A percentile compares a stretch with the other conserved stretches of the same genome.
phyloP scores from a whole-genome alignment of 2,888 invertebrate genomes.

The Germaria angustata region DNA sequence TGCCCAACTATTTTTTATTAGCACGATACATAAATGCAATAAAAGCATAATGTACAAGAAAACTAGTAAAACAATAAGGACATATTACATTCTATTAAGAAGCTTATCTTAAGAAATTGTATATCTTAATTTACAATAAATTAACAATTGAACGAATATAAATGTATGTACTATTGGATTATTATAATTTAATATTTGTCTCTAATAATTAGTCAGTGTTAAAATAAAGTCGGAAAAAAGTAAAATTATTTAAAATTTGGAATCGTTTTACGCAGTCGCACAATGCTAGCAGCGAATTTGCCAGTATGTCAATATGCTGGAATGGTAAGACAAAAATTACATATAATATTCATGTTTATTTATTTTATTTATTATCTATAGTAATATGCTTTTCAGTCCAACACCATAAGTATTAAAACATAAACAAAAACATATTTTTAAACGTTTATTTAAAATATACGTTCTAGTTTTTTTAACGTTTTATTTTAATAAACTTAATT shows the following conservation, averaged over 20 bases:
- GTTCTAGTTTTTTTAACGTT: no score
- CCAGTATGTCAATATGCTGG: constrained; percentile 73
- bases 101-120: not conserved
- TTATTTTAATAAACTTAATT: no score
- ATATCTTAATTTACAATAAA: not conserved
- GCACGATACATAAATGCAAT: not conserved
- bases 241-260: constrained; percentile 37
- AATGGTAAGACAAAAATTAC: constrained; percentile 69
- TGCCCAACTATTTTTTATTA: not conserved
- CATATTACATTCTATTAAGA: not conserved
- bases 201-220: constrained; percentile 32
- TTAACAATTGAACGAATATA: constrained; percentile 10
- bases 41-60: not conserved
- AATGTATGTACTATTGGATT: not conserved
- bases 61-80: not conserved
- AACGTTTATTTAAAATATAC: no score
- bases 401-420: no score
- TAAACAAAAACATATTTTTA: no score
- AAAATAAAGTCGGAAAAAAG: constrained; percentile 15
- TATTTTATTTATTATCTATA: no score
- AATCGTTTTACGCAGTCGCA: constrained; percentile 47
- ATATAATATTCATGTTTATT: not conserved
- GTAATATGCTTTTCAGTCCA: no score
- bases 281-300: constrained; percentile 72
- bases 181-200: constrained; percentile 21